A percentile compares a stretch with the other conserved stretches of the same genome.
phyloP scores from a whole-genome alignment of 2,113 vertebrate species.

The Meleagris gallopavo region DNA sequence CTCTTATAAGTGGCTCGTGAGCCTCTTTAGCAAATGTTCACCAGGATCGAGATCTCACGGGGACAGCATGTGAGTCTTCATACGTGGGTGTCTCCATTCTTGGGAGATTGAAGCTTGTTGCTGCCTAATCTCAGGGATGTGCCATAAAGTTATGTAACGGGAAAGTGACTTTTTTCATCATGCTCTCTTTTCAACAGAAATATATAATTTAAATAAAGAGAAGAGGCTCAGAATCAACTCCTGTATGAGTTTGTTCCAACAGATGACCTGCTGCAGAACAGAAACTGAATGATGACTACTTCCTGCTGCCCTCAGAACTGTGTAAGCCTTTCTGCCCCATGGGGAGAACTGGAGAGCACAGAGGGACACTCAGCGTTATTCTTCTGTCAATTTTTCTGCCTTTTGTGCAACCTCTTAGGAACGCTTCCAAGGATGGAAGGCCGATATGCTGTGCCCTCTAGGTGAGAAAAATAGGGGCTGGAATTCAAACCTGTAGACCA shows the following conservation, averaged over 20 bases:
- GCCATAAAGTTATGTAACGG: background rate
- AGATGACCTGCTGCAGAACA: conserved; percentile 61
- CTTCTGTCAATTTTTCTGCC: conserved; percentile 54
- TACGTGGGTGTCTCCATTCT: no score
- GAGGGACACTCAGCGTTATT: conserved; percentile 27
- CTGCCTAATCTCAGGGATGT: background rate
- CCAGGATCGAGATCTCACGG: background rate
- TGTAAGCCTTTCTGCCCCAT: conserved; percentile 44
- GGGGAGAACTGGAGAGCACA: conserved; percentile 19
- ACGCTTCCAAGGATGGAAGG: conserved; percentile 9
- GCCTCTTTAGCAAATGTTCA: background rate
- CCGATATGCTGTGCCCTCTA: conserved; percentile 25
- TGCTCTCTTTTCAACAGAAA: conserved; percentile 52
- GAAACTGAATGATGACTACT: conserved; percentile 59
- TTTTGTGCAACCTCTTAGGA: conserved; percentile 43
- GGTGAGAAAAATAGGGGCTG: conserved; percentile 49
- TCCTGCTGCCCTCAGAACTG: conserved; percentile 61
- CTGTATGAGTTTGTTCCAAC: conserved; percentile 43
- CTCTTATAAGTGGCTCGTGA: background rate
- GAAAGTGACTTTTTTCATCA: background rate
- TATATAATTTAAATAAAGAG: conserved; percentile 35
- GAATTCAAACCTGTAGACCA: conserved; percentile 36
- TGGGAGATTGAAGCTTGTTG: background rate
- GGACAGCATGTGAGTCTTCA: background rate
- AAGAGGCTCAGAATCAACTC: conserved; percentile 56